Conservation (phyloP, 64 coral and sea anemone species). For the Dendronephthya gigantea region DNA sequence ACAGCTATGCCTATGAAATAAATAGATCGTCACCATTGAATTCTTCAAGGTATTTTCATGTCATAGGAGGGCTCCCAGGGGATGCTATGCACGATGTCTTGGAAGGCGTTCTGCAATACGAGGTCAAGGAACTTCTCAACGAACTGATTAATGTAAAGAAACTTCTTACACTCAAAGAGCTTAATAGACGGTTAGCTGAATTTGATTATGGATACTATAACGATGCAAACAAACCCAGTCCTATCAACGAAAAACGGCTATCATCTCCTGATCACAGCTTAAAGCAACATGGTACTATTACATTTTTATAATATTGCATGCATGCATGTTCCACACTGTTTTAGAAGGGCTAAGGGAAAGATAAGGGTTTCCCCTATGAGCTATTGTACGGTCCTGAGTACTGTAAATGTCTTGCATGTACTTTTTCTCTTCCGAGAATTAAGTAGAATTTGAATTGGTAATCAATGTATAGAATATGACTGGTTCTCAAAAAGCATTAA, state of each 20-base stretch:
- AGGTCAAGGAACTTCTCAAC: neutral
- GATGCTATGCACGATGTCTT: no score
- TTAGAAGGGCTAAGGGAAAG: no score
- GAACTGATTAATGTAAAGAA: neutral
- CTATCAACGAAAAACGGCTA: neutral
- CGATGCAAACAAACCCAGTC: neutral
- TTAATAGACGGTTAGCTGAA: neutral
- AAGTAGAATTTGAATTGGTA: no score
- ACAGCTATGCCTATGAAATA: neutral
- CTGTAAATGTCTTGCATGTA: no score
- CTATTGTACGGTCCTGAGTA: no score
- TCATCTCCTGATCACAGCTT: neutral
- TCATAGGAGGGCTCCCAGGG: neutral
- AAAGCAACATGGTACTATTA: neutral
- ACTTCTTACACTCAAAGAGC: neutral
- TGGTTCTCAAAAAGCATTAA: no score
- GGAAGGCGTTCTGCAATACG: neutral
- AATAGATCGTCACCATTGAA: neutral
- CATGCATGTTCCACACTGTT: neutral
- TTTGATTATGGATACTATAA: constrained; percentile 6
- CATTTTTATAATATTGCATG: neutral
- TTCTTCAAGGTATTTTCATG: neutral
- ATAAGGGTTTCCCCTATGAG: no score
- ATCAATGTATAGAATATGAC: no score
- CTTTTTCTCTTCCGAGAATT: no score